Evolutionary conservation across 2,797 vertebrate species (phyloP), one percentile per base, ranked within the genome.

Genomic region (Acrossocheilus fasciatus): DNA sequence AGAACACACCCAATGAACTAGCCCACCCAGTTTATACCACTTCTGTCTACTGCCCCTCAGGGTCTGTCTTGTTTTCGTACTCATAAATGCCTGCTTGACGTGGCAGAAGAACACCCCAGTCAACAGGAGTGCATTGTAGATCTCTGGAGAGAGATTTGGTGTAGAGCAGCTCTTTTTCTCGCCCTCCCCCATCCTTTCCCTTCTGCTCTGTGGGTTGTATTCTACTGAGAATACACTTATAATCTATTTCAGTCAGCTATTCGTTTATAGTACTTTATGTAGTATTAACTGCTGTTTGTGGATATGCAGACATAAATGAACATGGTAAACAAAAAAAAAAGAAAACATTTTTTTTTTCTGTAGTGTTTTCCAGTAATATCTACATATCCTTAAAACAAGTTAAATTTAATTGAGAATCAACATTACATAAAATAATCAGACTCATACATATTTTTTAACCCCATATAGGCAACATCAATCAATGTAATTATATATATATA

Each of bases 71-170:
- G 30, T 83, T 75, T 76, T 52, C 15, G n/a, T 41, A 26, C 59
- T 68, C 43, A 76, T 84, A 84, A 84, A 84, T 84, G 73, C 9
- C 59, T 41, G 20, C 76, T 77, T 84, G 73, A 52, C 6, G 45
- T 68, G 73, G 57, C 54, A 84, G 34, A 76, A 62, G 43, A 84
- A 77, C 59, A 41, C 62, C 26, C 73, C 34, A 77, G 59, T 84
- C 45, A 77, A 84, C 73, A 77, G 73, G 52, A 84, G 83, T 84
- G 83, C 34, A 54, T 9, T 84, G 73, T 30, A n/a, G 62, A 54
- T 68, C 83, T 84, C 83, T 77, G 62, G 83, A 66, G 83, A 77
- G 45, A 84, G n/a, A 84, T 84, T 77, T 66, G 34, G 23, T 23
- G 17, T 54, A 76, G 30, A 69, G 74, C 73, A 54, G 39, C 1